Evolutionary conservation across 2,888 invertebrate genomes (phyloP).

Genomic region (Himalopsyche kuldschensis): DNA sequence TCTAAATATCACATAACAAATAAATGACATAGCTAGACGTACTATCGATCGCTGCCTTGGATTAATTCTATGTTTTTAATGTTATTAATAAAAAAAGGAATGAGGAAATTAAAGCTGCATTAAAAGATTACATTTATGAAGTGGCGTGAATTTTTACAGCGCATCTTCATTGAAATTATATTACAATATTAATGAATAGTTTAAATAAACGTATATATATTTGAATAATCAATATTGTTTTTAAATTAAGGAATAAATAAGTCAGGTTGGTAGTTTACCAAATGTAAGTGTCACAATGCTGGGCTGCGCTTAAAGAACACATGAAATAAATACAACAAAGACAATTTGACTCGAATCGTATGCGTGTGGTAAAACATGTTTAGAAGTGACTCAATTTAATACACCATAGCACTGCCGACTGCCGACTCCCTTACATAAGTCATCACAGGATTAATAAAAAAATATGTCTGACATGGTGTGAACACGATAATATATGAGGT

Average conservation of each 20-base stretch:
- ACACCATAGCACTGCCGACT: not conserved
- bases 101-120: not conserved
- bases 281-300: not conserved
- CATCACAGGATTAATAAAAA: constrained; percentile 1
- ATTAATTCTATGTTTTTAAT: not conserved
- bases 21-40: not conserved
- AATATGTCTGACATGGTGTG: constrained; percentile 6
- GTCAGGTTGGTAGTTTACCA: constrained; percentile 15
- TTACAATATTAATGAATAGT: not conserved
- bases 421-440: not conserved
- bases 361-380: not conserved
- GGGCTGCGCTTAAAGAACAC: not conserved
- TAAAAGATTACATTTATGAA: not conserved
- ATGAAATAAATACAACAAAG: not conserved
- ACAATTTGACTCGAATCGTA: not conserved
- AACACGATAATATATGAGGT: constrained; percentile 32
- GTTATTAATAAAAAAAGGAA: not conserved
- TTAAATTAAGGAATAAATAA: constrained; percentile 9
- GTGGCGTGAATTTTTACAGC: not conserved
- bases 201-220: not conserved
- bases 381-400: not conserved
- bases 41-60: not conserved
- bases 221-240: not conserved
- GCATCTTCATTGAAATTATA: not conserved
- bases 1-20: not conserved